Percentiles rank a stretch among this genome's conserved stretches.
These are phyloP conservation scores for Myotis myotis DNA, from an alignment of 2,797 vertebrate genomes.

Conservation along the genomic window DNA sequence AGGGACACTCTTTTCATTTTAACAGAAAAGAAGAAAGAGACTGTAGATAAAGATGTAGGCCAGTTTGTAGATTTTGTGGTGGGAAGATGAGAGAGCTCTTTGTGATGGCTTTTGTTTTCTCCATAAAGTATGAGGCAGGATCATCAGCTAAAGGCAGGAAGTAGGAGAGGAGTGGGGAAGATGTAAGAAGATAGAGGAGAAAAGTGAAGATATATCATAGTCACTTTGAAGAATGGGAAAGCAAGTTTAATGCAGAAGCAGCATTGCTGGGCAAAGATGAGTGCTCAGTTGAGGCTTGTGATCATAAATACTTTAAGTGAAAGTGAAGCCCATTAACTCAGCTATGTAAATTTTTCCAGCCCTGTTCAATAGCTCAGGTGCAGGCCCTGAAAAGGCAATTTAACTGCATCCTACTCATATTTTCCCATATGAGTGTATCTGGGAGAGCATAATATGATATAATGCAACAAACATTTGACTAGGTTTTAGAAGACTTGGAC, in stretches of 20 bases:
- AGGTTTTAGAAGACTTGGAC: background rate
- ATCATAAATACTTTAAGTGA: slow-evolving; percentile 40
- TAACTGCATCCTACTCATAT: slow-evolving; percentile 16
- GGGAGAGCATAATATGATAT: background rate
- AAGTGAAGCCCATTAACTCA: slow-evolving; percentile 26
- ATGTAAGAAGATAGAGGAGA: background rate
- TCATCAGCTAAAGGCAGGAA: slow-evolving; percentile 19
- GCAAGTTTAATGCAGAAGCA: slow-evolving; percentile 36
- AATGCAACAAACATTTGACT: background rate
- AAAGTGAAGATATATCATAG: background rate
- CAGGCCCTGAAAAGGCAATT: slow-evolving; percentile 11
- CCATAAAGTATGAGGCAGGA: background rate
- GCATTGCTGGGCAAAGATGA: background rate
- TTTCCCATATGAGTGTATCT: slow-evolving; percentile 29
- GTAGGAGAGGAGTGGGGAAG: background rate
- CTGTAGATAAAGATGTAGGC: background rate
- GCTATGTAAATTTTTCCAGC: slow-evolving; percentile 29
- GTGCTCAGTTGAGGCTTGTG: slow-evolving; percentile 8
- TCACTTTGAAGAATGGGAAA: slow-evolving; percentile 36
- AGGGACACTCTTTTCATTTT: background rate
- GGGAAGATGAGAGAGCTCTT: slow-evolving; percentile 9
- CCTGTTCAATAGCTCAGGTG: slow-evolving; percentile 29
- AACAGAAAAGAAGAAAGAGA: slow-evolving; percentile 5
- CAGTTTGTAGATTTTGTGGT: slow-evolving; percentile 11
- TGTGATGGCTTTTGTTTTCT: slow-evolving; percentile 33